phyloP scores from a whole-genome alignment of 2,888 invertebrate species.

The Caenorhabditis sp. region DNA sequence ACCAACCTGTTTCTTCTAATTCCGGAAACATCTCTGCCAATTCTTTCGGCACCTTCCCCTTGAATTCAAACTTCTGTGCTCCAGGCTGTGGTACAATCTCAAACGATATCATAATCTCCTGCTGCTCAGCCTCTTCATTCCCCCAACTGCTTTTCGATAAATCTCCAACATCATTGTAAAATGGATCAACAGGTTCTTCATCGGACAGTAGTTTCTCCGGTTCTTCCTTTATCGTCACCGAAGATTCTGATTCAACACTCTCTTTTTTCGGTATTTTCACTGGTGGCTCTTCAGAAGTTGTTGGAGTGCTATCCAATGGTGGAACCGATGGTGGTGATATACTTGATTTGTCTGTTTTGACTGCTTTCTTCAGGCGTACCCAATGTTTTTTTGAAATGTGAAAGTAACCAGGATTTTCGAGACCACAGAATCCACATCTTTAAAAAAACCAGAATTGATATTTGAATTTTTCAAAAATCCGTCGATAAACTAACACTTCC shows the following conservation, averaged over 20 bases:
- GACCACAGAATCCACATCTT: conserved; percentile 45
- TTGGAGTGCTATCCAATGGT: not conserved
- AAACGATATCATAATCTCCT: conserved; percentile 18
- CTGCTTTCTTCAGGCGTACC: conserved; percentile 7
- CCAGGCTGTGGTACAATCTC: conserved; percentile 11
- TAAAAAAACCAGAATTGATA: not conserved
- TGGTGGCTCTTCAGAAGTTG: not conserved
- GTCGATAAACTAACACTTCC: not conserved
- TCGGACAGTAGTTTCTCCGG: not conserved
- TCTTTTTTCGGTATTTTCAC: not conserved
- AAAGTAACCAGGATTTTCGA: conserved; percentile 18
- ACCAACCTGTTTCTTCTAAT: conserved; percentile 30
- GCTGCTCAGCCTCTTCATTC: not conserved
- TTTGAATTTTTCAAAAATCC: not conserved
- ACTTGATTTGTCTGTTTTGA: not conserved
- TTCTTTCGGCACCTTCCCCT: conserved; percentile 17
- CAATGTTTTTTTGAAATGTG: conserved; percentile 37
- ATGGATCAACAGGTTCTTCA: conserved; percentile 4
- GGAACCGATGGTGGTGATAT: too few relatives aligned
- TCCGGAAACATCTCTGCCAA: conserved; percentile 22
- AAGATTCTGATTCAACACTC: not conserved
- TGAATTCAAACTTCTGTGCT: conserved; percentile 14
- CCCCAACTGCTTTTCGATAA: not conserved
- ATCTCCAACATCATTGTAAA: conserved; percentile 13
- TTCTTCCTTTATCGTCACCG: too few relatives aligned